These are phyloP conservation scores for Gisinianus flammeolus DNA, from an alignment of 2,888 invertebrate species.

Conservation along the genomic window DNA sequence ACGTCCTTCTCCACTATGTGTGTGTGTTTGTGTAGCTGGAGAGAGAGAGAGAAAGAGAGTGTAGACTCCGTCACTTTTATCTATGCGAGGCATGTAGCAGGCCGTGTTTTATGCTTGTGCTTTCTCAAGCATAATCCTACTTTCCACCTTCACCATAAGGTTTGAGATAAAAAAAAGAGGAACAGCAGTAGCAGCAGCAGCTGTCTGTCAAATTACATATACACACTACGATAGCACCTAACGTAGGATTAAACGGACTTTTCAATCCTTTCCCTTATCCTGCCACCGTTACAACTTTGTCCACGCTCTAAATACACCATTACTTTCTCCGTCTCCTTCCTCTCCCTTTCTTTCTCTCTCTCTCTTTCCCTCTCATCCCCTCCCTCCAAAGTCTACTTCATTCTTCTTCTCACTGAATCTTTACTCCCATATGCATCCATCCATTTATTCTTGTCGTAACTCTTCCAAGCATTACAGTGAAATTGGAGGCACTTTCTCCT, in stretches of 20 bases:
- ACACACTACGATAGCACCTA: slow-evolving; percentile 14
- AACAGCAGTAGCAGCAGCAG: not conserved
- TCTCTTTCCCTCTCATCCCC: not conserved
- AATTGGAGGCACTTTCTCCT: not conserved
- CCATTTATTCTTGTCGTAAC: not conserved
- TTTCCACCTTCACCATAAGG: not conserved
- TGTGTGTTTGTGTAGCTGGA: too few relatives aligned
- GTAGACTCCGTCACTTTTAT: slow-evolving; percentile 26
- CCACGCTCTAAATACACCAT: not conserved
- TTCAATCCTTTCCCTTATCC: not conserved
- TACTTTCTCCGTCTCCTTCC: not conserved
- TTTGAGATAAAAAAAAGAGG: not conserved
- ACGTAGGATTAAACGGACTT: slow-evolving; percentile 22
- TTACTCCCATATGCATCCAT: too few relatives aligned
- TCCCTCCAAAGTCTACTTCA: not conserved
- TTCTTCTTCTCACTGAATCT: not conserved
- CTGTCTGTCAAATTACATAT: slow-evolving; percentile 32
- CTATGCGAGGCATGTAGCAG: slow-evolving; percentile 31
- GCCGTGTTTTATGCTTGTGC: slow-evolving; percentile 28
- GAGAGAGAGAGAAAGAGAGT: too few relatives aligned
- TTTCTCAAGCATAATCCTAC: slow-evolving; percentile 1
- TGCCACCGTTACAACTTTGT: not conserved
- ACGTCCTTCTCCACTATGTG: too few relatives aligned
- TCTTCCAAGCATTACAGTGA: not conserved
- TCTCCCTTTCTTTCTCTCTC: not conserved